Evolutionary conservation across 2,113 vertebrate species (phyloP), one percentile per base, ranked within the genome.

Genomic region (Pelmatolapia mariae): DNA sequence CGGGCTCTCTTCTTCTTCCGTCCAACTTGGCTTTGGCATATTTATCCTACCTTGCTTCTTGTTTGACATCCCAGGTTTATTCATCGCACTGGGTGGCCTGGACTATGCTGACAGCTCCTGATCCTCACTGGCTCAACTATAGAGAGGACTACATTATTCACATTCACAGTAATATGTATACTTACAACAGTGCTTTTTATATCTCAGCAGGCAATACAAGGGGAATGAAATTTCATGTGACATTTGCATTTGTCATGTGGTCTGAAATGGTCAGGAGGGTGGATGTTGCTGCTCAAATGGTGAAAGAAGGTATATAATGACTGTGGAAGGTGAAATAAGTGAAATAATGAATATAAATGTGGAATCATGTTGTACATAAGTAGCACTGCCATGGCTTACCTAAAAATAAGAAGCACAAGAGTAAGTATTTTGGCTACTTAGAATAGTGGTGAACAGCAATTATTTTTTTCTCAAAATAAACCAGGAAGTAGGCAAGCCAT

Each of bases 1-100:
- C 9, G 0, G 2, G 47, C 68, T 80, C 86, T 84, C 26, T 36
- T 83, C 82, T 81, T 81, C 73, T 38, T 86, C 59, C 1, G 9
- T 84, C 56, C 61, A 15, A 31, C 84, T 16, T 13, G 33, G 24
- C 52, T 87, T 87, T 87, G 80, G 33, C 88, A 82, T 91, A 94
- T 94, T 91, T 91, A 94, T 91, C 26, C 91, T 84, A 63, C 86
- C 68, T 87, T 82, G 89, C 85, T 26, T 57, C 50, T 89, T 90
- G 93, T 94, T 94, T 94, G 84, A 91, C 87, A 45, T 92, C 43
- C 31, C 68, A 11, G 79, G 66, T 89, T 93, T 92, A 90, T 83
- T 89, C 86, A 87, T 92, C 89, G 56, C 89, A 88, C 86, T 94
- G 93, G 92, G 95, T 95, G 95, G 95, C 91, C 95, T 40, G 89